A percentile compares a stretch with the other conserved stretches of the same genome.
Conservation (phyloP, 2,113 vertebrate genomes). For the Siniperca chuatsi region DNA sequence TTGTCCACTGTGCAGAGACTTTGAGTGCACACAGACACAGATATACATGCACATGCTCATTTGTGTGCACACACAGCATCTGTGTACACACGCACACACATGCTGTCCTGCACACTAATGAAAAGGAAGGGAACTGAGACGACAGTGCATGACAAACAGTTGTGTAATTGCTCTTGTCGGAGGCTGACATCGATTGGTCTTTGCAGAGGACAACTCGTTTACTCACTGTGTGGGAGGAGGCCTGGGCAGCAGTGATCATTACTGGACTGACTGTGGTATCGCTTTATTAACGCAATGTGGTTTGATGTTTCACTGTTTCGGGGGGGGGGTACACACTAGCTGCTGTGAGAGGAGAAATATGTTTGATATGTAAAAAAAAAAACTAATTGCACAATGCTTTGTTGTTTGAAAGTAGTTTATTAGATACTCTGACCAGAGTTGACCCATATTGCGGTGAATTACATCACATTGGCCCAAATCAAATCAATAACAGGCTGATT, state of each 20-base stretch:
- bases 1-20: slow-evolving; percentile 29
- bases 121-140: slow-evolving; percentile 72
- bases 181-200: slow-evolving; percentile 75
- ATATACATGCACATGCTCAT: slow-evolving; percentile 6
- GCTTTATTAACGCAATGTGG: slow-evolving; percentile 69
- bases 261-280: slow-evolving; percentile 62
- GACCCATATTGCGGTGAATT: slow-evolving; percentile 15
- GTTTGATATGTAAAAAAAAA: background rate
- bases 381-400: background rate
- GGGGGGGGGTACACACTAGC: background rate
- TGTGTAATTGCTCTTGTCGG: slow-evolving; percentile 78
- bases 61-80: background rate
- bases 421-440: background rate
- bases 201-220: slow-evolving; percentile 64
- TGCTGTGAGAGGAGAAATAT: slow-evolving; percentile 1
- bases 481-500: slow-evolving; percentile 30
- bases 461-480: slow-evolving; percentile 20
- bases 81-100: slow-evolving; percentile 9
- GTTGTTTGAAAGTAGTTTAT: slow-evolving; percentile 9
- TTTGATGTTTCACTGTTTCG: slow-evolving; percentile 45
- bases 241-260: slow-evolving; percentile 60
- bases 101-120: slow-evolving; percentile 60
- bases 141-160: slow-evolving; percentile 69
- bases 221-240: slow-evolving; percentile 71
- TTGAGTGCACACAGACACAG: slow-evolving; percentile 11